phyloP scores from a whole-genome alignment of 1,140 invertebrate species.

The Macrotrachela quadricornifera region DNA sequence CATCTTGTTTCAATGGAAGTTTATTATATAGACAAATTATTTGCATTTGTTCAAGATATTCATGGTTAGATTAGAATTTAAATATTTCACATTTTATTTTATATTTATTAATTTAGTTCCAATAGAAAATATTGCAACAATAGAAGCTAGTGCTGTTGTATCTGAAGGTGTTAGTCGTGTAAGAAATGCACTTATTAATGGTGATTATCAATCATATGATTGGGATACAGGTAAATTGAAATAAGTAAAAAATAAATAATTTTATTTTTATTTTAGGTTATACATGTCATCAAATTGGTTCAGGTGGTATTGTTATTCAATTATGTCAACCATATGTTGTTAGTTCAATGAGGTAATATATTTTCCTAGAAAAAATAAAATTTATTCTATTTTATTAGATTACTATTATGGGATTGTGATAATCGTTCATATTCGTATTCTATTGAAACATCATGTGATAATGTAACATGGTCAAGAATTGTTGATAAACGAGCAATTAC shows the following conservation, averaged over 20 bases:
- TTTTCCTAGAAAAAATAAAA: not conserved
- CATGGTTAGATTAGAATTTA: not conserved
- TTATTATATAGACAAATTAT: slow-evolving; percentile 51
- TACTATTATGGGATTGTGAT: slow-evolving; percentile 93
- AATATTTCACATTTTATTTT: not conserved
- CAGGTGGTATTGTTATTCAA: slow-evolving; percentile 75
- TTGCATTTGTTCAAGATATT: slow-evolving; percentile 48
- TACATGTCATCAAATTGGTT: slow-evolving; percentile 90
- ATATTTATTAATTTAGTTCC: slow-evolving; percentile 43
- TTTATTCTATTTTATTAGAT: slow-evolving; percentile 27
- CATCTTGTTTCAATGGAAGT: slow-evolving; percentile 77
- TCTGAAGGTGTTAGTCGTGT: slow-evolving; percentile 76
- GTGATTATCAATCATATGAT: slow-evolving; percentile 75
- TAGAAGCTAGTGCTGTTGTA: slow-evolving; percentile 63
- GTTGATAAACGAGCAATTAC: slow-evolving; percentile 47
- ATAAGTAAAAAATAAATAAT: no score
- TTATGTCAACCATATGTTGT: slow-evolving; percentile 85
- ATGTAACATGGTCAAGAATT: slow-evolving; percentile 54
- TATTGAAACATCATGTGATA: slow-evolving; percentile 76
- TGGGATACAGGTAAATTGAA: slow-evolving; percentile 55
- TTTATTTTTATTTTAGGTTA: slow-evolving; percentile 37
- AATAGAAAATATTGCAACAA: slow-evolving; percentile 68
- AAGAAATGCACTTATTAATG: slow-evolving; percentile 82
- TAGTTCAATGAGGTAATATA: slow-evolving; percentile 54
- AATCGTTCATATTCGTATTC: slow-evolving; percentile 83